Evolutionary conservation across 35 echinoderm and acorn worm species (phyloP).

Genomic region (Heliocidaris erythrogramma): DNA sequence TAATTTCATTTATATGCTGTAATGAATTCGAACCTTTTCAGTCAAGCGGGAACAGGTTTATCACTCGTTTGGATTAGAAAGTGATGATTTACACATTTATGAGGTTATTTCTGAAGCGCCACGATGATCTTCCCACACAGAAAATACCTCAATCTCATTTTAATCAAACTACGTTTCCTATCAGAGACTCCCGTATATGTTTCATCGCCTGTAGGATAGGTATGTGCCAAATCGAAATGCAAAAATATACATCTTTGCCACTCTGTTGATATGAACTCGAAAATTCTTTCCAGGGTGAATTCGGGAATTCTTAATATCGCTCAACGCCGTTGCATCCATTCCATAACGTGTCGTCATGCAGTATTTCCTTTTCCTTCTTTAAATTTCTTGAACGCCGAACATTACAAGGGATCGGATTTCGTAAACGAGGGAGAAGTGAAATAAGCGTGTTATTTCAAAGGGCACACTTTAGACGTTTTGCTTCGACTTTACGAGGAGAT

Average conservation of each 20-base stretch:
- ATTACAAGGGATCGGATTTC: slow-evolving; percentile 3
- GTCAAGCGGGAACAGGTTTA: neutral
- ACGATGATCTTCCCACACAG: neutral
- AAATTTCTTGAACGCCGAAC: neutral
- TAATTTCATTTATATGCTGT: neutral
- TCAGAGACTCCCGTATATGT: neutral
- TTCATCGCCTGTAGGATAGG: neutral
- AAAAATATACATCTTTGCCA: neutral
- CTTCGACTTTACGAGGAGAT: slow-evolving; percentile 8
- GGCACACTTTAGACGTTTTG: neutral
- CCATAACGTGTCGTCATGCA: neutral
- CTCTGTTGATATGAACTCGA: neutral
- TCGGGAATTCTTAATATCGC: neutral
- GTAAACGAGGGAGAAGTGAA: neutral
- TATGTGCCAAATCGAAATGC: neutral
- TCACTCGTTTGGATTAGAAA: slow-evolving; percentile 1
- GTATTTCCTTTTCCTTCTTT: neutral
- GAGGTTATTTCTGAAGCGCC: neutral
- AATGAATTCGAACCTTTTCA: neutral
- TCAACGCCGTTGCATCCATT: neutral
- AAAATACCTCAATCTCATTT: neutral
- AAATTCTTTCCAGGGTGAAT: neutral
- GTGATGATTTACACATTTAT: slow-evolving; percentile 12
- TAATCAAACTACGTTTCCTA: neutral
- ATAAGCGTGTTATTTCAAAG: neutral